These are phyloP conservation scores for Adela reaumurella DNA, from an alignment of 2,888 invertebrate genomes.

Conservation along the genomic window DNA sequence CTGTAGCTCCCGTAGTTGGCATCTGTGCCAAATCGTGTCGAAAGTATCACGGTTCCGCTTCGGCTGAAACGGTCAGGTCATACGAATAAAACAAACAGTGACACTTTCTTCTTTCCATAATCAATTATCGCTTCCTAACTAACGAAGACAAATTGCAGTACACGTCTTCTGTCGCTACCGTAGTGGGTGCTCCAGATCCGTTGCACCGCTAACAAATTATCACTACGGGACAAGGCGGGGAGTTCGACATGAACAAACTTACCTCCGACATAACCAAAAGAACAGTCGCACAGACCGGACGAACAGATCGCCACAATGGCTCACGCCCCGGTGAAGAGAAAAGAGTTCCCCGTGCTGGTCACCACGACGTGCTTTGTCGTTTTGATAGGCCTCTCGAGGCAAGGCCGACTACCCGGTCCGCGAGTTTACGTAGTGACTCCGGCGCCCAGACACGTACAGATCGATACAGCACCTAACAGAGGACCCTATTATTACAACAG, in stretches of 20 bases:
- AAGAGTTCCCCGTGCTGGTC: neutral
- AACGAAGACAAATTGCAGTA: neutral
- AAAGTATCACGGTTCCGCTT: neutral
- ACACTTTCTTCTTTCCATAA: constrained; percentile 31
- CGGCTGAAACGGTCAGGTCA: neutral
- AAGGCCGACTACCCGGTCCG: constrained; percentile 25
- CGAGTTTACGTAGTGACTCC: constrained; percentile 40
- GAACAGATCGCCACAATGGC: neutral
- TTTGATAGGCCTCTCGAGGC: neutral
- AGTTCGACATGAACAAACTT: too few relatives aligned
- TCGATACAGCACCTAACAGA: constrained; percentile 28
- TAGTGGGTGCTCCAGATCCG: constrained; percentile 7
- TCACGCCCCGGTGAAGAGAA: neutral
- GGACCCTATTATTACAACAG: constrained; percentile 41
- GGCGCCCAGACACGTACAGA: constrained; percentile 19
- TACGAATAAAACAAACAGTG: constrained; percentile 25
- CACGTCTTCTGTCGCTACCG: neutral
- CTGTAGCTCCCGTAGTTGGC: too few relatives aligned
- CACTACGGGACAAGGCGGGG: too few relatives aligned
- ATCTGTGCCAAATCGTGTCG: too few relatives aligned
- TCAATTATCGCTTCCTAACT: neutral
- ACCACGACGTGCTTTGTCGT: neutral
- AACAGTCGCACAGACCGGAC: neutral
- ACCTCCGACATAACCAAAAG: too few relatives aligned
- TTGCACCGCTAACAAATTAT: constrained; percentile 51